phyloP scores from a whole-genome alignment of 1,140 invertebrate species.

The Drosophila albomicans region DNA sequence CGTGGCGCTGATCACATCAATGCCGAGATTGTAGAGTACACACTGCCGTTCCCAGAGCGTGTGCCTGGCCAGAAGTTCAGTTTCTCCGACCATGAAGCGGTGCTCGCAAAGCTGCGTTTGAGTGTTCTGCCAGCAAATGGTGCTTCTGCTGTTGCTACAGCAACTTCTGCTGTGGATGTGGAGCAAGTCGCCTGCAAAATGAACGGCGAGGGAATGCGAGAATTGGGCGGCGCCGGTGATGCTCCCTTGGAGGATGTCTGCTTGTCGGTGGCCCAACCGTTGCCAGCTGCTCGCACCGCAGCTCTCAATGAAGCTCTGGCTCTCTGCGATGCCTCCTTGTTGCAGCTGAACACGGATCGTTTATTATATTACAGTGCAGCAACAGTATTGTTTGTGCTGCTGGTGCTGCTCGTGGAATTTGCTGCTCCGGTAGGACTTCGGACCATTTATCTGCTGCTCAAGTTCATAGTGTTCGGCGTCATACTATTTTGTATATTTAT shows the following conservation, averaged over 20 bases:
- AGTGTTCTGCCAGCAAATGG: constrained; percentile 19
- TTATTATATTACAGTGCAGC: constrained; percentile 87
- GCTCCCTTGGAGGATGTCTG: constrained; percentile 9
- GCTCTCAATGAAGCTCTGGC: constrained; percentile 87
- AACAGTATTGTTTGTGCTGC: constrained; percentile 84
- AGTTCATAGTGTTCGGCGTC: constrained; percentile 88
- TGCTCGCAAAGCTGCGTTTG: constrained; percentile 87
- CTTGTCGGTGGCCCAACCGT: constrained; percentile 3
- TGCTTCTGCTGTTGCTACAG: background rate
- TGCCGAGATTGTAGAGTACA: constrained; percentile 88
- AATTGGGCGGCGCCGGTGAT: constrained; percentile 2
- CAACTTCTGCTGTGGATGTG: background rate
- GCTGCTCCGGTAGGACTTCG: constrained; percentile 83
- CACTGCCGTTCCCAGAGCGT: constrained; percentile 90
- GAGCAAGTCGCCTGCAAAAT: constrained; percentile 32
- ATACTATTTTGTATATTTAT: constrained; percentile 90
- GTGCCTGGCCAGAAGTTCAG: constrained; percentile 91
- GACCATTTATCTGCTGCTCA: constrained; percentile 86
- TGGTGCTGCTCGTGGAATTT: constrained; percentile 84
- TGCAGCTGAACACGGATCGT: constrained; percentile 86
- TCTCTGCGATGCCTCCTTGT: constrained; percentile 87
- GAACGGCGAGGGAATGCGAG: constrained; percentile 10
- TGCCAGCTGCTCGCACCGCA: constrained; percentile 59
- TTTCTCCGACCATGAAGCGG: constrained; percentile 97
- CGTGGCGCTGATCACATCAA: constrained; percentile 84